Conservation (phyloP, 2,888 invertebrate species). For the Drosophila mettleri region DNA sequence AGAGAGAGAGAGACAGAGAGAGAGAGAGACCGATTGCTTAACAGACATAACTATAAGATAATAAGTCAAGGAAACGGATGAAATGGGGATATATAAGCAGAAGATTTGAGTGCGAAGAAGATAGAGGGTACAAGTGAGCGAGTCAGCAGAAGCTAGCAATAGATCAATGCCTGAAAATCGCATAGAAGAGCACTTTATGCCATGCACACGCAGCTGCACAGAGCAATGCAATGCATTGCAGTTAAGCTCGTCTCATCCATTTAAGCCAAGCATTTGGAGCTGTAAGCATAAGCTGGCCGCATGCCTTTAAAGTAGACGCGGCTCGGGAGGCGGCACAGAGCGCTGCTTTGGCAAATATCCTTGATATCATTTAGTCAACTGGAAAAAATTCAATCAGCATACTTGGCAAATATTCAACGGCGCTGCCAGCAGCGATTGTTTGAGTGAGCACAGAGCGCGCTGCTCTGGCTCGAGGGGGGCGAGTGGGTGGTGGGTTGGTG, state of each 20-base stretch:
- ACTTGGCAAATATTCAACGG: constrained; percentile 82
- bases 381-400: constrained; percentile 84
- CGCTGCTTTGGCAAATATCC: constrained; percentile 79
- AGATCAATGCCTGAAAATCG: neutral
- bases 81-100: too few species aligned
- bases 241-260: too few species aligned
- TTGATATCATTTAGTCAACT: constrained; percentile 84
- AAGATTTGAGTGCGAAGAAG: too few species aligned
- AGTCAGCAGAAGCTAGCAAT: too few species aligned
- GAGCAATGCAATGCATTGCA: neutral
- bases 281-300: neutral
- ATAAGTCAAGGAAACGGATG: too few species aligned
- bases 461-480: neutral
- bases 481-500: neutral
- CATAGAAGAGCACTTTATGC: constrained; percentile 4
- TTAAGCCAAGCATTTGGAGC: neutral
- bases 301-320: constrained; percentile 43
- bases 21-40: too few species aligned
- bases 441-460: constrained; percentile 49
- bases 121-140: too few species aligned
- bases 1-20: neutral
- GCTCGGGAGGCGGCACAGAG: constrained; percentile 30
- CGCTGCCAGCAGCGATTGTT: constrained; percentile 65
- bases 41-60: too few species aligned
- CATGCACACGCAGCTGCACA: neutral